Evolutionary conservation across 23 tunicate genomes (phyloP).

Genomic region (Diplosoma virens): DNA sequence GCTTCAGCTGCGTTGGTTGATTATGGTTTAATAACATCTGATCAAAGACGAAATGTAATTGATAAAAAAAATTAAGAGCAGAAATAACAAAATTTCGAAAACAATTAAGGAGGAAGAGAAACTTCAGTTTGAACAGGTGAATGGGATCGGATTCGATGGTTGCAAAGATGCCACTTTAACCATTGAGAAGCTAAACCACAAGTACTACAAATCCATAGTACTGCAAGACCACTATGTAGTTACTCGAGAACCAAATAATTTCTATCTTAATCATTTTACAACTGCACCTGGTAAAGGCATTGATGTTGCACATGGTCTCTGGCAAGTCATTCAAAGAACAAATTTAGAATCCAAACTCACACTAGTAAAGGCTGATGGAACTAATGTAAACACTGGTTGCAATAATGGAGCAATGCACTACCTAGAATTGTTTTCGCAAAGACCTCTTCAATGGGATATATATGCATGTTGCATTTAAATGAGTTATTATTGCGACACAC

Average conservation of each 20-base stretch:
- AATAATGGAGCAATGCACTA: not conserved
- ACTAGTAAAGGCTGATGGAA: constrained; percentile 8
- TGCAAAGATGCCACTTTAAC: constrained; percentile 26
- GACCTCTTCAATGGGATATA: constrained; percentile 28
- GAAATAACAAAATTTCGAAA: not conserved
- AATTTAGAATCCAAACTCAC: not conserved
- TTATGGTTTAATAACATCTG: constrained; percentile 10
- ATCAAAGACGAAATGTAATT: not conserved
- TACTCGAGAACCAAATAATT: too few relatives aligned
- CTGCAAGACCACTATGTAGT: too few relatives aligned
- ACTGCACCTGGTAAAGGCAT: too few relatives aligned
- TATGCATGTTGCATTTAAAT: constrained; percentile 19
- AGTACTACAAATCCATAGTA: too few relatives aligned
- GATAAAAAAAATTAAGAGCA: constrained; percentile 8
- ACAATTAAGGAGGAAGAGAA: not conserved
- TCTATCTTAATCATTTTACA: too few relatives aligned
- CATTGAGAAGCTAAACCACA: not conserved
- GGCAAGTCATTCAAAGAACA: too few relatives aligned
- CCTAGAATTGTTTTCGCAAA: constrained; percentile 1
- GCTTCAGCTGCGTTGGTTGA: constrained; percentile 6
- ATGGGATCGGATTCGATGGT: constrained; percentile 8
- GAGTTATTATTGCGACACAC: constrained; percentile 26
- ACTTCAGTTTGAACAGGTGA: not conserved
- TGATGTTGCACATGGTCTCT: too few relatives aligned
- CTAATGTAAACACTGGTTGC: constrained; percentile 4